These are phyloP conservation scores for Teleogryllus oceanicus DNA, from an alignment of 2,888 invertebrate species.

Conservation along the genomic window DNA sequence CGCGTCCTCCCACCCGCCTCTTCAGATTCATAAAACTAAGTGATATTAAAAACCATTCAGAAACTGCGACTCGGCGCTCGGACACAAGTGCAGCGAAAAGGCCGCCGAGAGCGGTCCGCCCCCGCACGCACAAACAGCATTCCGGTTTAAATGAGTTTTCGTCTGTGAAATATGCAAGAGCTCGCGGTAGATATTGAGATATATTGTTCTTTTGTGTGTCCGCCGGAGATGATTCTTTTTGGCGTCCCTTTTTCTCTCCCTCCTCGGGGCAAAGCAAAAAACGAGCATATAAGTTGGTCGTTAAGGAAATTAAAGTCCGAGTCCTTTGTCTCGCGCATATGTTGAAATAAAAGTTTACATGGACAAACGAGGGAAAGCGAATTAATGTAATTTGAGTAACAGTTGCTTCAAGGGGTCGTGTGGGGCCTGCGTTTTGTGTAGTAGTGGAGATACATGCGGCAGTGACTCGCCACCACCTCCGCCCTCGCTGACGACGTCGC, in stretches of 20 bases:
- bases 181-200: neutral
- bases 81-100: no score
- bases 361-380: neutral
- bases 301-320: conserved; percentile 4
- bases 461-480: neutral
- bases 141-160: neutral
- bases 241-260: neutral
- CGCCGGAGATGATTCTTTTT: neutral
- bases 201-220: conserved; percentile 18
- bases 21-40: no score
- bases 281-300: neutral
- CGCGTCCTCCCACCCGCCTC: no score
- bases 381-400: conserved; percentile 18
- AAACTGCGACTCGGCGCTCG: no score
- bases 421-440: neutral
- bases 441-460: neutral
- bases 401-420: conserved; percentile 6
- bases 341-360: neutral
- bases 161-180: neutral
- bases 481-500: neutral
- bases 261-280: neutral
- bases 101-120: no score
- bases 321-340: neutral
- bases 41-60: no score
- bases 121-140: neutral